A percentile compares a stretch with the other conserved stretches of the same genome.
Conservation (phyloP, 64 coral and sea anemone genomes). For the Pocillopora damicornis region DNA sequence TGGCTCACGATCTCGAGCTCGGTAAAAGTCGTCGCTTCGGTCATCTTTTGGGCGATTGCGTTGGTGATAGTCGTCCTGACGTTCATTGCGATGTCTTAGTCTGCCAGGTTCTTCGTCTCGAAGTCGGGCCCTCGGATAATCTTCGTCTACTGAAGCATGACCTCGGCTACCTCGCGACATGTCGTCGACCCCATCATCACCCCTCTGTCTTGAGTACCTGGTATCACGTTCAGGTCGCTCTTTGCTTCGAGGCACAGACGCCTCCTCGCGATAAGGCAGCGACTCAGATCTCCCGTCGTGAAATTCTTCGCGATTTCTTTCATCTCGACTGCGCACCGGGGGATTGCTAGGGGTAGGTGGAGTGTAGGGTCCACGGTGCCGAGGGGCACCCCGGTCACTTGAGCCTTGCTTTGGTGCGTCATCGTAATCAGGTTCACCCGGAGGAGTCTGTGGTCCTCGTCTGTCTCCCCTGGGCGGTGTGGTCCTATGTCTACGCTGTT, state of each 20-base stretch:
- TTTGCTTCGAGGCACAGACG: neutral
- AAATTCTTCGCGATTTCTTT: constrained; percentile 22
- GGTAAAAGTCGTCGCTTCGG: constrained; percentile 38
- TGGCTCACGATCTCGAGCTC: constrained; percentile 31
- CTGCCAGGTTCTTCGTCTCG: constrained; percentile 33
- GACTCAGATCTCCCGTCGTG: neutral
- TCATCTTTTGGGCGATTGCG: constrained; percentile 36
- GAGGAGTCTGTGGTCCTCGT: constrained; percentile 45
- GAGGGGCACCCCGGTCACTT: neutral
- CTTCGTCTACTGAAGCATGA: constrained; percentile 20
- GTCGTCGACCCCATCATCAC: constrained; percentile 23
- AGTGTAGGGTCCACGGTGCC: constrained; percentile 17
- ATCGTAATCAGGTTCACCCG: constrained; percentile 34
- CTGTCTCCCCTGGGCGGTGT: constrained; percentile 22
- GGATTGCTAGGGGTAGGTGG: neutral
- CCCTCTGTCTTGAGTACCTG: neutral
- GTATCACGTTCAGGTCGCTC: constrained; percentile 13
- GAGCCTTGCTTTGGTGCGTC: neutral
- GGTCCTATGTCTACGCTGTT: constrained; percentile 7
- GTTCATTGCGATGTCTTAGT: constrained; percentile 46
- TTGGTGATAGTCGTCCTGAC: constrained; percentile 21
- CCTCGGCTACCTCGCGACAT: constrained; percentile 36
- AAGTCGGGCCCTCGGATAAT: constrained; percentile 29
- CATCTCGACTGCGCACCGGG: neutral
- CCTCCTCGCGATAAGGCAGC: constrained; percentile 8